These are phyloP conservation scores for Amphipyra berbera DNA, from an alignment of 2,888 invertebrate species.

Conservation along the genomic window DNA sequence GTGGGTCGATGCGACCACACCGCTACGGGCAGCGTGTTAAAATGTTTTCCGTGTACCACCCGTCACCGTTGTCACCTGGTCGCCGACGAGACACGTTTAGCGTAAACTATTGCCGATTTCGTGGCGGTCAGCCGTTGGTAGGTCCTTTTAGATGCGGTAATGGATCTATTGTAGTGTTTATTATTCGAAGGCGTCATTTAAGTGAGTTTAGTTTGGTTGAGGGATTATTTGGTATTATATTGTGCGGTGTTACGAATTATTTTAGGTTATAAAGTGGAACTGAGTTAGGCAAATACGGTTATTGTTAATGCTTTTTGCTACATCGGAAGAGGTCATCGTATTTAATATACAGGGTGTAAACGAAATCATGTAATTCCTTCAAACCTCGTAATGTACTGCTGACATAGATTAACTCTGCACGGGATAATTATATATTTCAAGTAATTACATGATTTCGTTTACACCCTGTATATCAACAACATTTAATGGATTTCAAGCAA, in stretches of 20 bases:
- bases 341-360: no score
- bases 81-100: slow-evolving; percentile 53
- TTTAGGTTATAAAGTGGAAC: background rate
- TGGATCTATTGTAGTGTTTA: slow-evolving; percentile 59
- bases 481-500: no score
- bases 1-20: slow-evolving; percentile 70
- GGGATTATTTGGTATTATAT: slow-evolving; percentile 27
- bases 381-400: no score
- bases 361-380: no score
- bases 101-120: slow-evolving; percentile 61
- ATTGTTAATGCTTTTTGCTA: no score
- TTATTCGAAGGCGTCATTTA: slow-evolving; percentile 25
- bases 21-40: slow-evolving; percentile 74
- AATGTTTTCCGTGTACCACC: slow-evolving; percentile 82
- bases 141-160: slow-evolving; percentile 57
- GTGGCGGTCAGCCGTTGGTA: slow-evolving; percentile 42
- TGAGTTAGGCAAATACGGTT: background rate
- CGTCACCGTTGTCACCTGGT: slow-evolving; percentile 73
- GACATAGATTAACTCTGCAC: no score
- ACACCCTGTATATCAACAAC: no score
- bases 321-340: no score
- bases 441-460: no score
- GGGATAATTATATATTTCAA: no score
- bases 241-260: slow-evolving; percentile 10
- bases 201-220: slow-evolving; percentile 8